Base-by-base conservation (phyloP, 2,888 invertebrate species). In the Drosophila subquinaria region DNA sequence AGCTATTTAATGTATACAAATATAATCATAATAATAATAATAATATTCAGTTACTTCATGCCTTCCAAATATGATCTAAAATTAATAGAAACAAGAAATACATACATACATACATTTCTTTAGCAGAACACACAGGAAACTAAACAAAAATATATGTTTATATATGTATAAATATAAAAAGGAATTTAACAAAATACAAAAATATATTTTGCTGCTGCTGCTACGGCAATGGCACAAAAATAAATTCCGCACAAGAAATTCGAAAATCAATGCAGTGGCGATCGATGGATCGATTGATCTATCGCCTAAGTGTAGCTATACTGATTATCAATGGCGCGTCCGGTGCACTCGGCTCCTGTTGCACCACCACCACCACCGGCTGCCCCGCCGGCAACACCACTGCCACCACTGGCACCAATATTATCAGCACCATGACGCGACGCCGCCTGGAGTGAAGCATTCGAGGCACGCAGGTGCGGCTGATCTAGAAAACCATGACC, bases 301-400 rank as follows among this genome's bases (percentile, higher is more conserved):
- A 11, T 59, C 35, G 70, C 53, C 56, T 93, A 95, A 74, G 95
- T 95, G 92, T 95, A 96, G 91, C 95, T 96, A 93, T 97, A 97
- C 79, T 96, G 97, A 93, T 97, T 97, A 92, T 97, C 97, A 15
- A 97, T 95, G 27, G 97, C 97, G 63, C 97, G 91, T 20, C 92
- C 92, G 43, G 52, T 85, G 69, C 89, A 79, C 55, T 85, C 84
- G 56, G 47, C 50, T 42, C 71, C 78, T 30, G 66, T 36, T 17
- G 57, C 17, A 45, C 27, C 17, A 45, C 70, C 75, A 43, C 69
- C 67, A 47, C 70, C 75, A 43, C 69, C 67, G 9, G 60, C 52
- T 40, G 57, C 56, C 47, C 64, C 63, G 13, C 43, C 59, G 48
- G 38, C 42, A 33, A 36, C 38, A 35, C 50, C 50, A 52, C 38